Evolutionary conservation across 2,797 vertebrate species (phyloP), one percentile per base, ranked within the genome.

Genomic region (Pangasius larnaudii): DNA sequence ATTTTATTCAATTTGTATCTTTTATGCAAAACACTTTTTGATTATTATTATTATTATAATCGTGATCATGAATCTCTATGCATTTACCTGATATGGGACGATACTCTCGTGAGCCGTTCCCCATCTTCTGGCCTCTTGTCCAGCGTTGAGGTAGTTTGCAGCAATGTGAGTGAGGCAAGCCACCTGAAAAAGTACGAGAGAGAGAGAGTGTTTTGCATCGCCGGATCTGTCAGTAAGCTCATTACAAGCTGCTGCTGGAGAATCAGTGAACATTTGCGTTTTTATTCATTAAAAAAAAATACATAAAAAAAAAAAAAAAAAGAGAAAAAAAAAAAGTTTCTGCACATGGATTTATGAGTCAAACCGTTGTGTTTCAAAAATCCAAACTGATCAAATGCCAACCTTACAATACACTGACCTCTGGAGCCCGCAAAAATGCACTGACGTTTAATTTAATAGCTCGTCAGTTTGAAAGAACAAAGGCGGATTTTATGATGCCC

Each of bases 41-140:
- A 46, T 22, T 33, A 71, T 39, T 24, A 46, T 39, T 24, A 46
- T 74, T 24, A 46, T 19, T 10, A 39, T 0, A 0, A 22, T 74
- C 11, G 27, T 19, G 7, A 24, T 33, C 13, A 56, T 56, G 27
- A 19, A 78, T 7, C 78, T 33, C 14, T 13, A 13, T 49, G n/a
- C 16, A 30, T 53, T 22, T 95, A 99, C 98, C 97, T 99, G 98
- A 91, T 99, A 99, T 0, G 98, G 98, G 78, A 99, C 98, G 89
- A 99, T 97, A 93, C 97, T 99, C 89, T 96, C 97, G 30, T 99
- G 98, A 87, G 98, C 98, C 18, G 97, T 98, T 63, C 98, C 98
- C 98, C 98, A 99, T 56, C 97, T 96, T 82, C 93, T 93, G 3
- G 96, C 96, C 95, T 99, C 98, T 85, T 95, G 93, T 90, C 96